Base-by-base conservation (phyloP, 2,113 vertebrate genomes). In the Misgurnus mizolepis region DNA sequence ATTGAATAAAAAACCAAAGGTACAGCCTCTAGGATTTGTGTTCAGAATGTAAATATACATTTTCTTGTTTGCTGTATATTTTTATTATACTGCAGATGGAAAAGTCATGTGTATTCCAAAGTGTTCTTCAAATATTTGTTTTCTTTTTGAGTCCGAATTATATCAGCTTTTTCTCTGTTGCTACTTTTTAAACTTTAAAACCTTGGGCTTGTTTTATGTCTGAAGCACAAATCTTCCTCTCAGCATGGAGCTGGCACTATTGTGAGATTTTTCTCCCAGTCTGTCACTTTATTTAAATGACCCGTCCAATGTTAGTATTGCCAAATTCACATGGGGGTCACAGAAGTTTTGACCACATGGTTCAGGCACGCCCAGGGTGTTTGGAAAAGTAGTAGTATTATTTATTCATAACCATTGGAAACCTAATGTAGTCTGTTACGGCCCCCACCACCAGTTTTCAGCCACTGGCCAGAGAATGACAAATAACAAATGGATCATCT, bases 241-340 rank as follows among this genome's bases (percentile, higher is more conserved):
- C 27, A 68, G 62, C 53, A 47, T 72, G 22, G 78, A 53, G 18
- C 34, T 17, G 75, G 78, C 80, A 45, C 66, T 72, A 55, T 41
- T 77, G 67, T 22, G 43, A 60, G 62, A 88, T 62, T 67, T 18
- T 78, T 67, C 45, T 45, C 41, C 68, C 84, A 82, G 45, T 80
- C 82, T 87, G 77, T 84, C 49, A 18, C 65, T 77, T 82, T 45
- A 60, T 80, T 76, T 85, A 86, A 77, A 82, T 78, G 67, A 80
- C 65, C 49, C 58, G 9, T 27, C 47, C 56, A 75, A 11, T 43
- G 74, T 78, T 64, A 40, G 50, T 50, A 41, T 69, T 40, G 8
- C 61, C 14, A 43, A 17, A 49, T 80, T 73, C 17, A 68, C 11
- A 6, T 67, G 76, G 22, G 56, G 81, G 73, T 86, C 65, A 73